These are phyloP conservation scores for Archivesica marissinica DNA, from an alignment of 1,140 invertebrate genomes.

Conservation along the genomic window DNA sequence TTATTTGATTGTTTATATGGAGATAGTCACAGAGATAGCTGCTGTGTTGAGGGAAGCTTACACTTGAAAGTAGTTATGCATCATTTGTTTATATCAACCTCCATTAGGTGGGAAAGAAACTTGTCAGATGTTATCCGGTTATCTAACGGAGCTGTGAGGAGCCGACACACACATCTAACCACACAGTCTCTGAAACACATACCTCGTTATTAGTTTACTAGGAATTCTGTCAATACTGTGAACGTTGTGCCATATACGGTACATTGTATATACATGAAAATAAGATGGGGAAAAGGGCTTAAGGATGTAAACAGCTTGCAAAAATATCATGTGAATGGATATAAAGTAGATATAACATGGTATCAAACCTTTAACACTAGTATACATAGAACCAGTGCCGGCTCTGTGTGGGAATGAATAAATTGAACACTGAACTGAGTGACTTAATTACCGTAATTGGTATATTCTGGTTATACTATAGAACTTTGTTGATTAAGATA, in stretches of 20 bases:
- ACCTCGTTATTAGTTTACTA: neutral
- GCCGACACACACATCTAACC: too few species aligned
- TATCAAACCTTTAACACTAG: too few species aligned
- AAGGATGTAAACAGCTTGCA: neutral
- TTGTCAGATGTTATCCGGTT: neutral
- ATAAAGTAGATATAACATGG: neutral
- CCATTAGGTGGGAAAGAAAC: conserved; percentile 32
- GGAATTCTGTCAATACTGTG: conserved; percentile 8
- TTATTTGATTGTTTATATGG: neutral
- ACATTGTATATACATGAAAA: neutral
- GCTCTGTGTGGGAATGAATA: too few species aligned
- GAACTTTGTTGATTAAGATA: too few species aligned
- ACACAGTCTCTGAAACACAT: too few species aligned
- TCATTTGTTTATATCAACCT: conserved; percentile 18
- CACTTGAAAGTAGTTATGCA: conserved; percentile 18
- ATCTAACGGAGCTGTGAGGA: conserved; percentile 7
- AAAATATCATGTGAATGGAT: neutral
- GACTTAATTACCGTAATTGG: too few species aligned
- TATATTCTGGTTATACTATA: too few species aligned
- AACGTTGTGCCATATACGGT: neutral
- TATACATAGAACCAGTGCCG: too few species aligned
- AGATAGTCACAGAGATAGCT: neutral
- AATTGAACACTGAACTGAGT: too few species aligned
- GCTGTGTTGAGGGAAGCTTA: conserved; percentile 35
- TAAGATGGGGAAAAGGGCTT: neutral